phyloP scores from a whole-genome alignment of 1,140 invertebrate species.

The Magallana gigas region DNA sequence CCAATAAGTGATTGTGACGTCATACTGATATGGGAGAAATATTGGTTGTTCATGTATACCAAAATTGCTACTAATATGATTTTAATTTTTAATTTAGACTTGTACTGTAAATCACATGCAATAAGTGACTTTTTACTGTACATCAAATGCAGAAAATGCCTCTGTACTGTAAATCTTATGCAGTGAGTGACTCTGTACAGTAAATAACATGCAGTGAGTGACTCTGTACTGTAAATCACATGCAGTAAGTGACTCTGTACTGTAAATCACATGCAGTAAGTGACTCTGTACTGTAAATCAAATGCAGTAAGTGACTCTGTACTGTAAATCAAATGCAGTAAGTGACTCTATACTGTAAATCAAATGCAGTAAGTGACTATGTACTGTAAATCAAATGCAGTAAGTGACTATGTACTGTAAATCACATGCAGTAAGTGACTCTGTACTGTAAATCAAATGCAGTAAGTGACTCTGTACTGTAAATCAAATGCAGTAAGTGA shows the following conservation, averaged over 20 bases:
- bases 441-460: constrained; percentile 11
- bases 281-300: no score
- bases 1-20: no score
- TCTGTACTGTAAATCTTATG: not conserved
- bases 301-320: constrained; percentile 2
- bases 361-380: not conserved
- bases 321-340: constrained; percentile 8
- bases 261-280: constrained; percentile 2
- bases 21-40: not conserved
- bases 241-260: not conserved
- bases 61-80: no score
- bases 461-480: no score
- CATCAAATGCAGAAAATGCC: not conserved
- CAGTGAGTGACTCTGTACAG: not conserved
- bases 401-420: no score
- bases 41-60: not conserved
- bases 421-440: constrained; percentile 1
- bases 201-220: not conserved
- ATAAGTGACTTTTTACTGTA: no score
- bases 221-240: not conserved
- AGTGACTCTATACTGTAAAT: no score
- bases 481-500: constrained; percentile 6
- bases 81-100: no score
- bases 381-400: constrained; percentile 10
- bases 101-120: no score